phyloP scores from a whole-genome alignment of 1,140 invertebrate genomes.

The Sycophila sp. region DNA sequence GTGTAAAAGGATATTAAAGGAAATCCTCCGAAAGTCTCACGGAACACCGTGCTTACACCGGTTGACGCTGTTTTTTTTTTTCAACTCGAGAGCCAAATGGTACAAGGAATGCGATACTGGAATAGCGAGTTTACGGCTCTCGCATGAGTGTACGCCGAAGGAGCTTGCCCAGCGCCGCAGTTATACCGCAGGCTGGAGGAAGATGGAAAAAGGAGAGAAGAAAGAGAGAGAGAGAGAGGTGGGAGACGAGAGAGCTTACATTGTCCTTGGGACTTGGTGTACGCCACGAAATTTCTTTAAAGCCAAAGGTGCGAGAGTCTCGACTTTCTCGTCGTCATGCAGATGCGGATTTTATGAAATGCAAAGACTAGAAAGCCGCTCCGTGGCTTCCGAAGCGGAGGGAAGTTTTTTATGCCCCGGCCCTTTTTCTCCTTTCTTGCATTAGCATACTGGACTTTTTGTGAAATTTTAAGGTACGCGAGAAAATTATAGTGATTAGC shows the following conservation, averaged over 20 bases:
- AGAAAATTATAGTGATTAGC: no score
- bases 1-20: no score
- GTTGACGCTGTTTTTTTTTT: background rate
- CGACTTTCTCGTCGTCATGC: constrained; percentile 17
- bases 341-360: constrained; percentile 28
- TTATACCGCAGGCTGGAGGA: background rate
- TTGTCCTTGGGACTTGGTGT: constrained; percentile 20
- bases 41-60: background rate
- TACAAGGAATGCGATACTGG: constrained; percentile 3
- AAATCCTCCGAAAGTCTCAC: background rate
- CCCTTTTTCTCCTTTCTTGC: background rate
- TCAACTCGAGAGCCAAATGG: constrained; percentile 8
- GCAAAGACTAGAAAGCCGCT: constrained; percentile 1
- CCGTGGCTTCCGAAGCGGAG: background rate
- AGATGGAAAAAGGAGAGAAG: background rate
- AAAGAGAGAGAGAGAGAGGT: background rate
- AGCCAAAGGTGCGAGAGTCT: constrained; percentile 16
- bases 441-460: no score
- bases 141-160: background rate
- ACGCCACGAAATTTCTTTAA: constrained; percentile 14
- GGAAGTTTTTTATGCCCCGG: no score
- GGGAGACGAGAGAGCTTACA: background rate
- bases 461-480: background rate
- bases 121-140: constrained; percentile 16
- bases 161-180: background rate